Conservation (phyloP, 2,888 invertebrate genomes). For the Phymatocera aterrima region DNA sequence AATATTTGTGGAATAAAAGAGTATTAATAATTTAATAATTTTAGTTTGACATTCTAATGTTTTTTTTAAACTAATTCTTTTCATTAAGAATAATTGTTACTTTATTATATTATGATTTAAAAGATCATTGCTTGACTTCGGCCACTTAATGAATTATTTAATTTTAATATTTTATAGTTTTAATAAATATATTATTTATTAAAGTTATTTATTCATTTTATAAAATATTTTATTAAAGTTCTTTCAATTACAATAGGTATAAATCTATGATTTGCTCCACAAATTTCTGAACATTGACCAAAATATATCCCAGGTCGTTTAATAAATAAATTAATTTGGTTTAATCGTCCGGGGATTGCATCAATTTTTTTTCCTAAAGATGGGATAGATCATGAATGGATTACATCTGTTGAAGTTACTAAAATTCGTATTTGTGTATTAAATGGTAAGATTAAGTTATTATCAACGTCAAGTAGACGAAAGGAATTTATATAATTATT, state of each 20-base stretch:
- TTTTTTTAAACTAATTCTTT: constrained; percentile 78
- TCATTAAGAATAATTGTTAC: constrained; percentile 81
- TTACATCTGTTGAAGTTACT: constrained; percentile 80
- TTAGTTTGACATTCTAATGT: constrained; percentile 83
- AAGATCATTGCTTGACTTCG: constrained; percentile 84
- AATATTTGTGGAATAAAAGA: constrained; percentile 84
- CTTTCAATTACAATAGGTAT: constrained; percentile 85
- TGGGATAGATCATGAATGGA: constrained; percentile 82
- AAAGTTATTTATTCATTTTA: constrained; percentile 78
- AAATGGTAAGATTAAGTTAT: constrained; percentile 78
- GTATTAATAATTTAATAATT: constrained; percentile 78
- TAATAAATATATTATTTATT: constrained; percentile 77
- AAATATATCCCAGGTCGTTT: constrained; percentile 82
- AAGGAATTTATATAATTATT: constrained; percentile 74
- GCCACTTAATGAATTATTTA: constrained; percentile 79
- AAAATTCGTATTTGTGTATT: constrained; percentile 81
- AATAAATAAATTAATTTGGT: constrained; percentile 80
- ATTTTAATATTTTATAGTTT: constrained; percentile 75
- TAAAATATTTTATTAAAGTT: constrained; percentile 76
- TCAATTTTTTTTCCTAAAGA: constrained; percentile 81
- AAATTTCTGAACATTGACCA: constrained; percentile 90
- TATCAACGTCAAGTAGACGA: constrained; percentile 81
- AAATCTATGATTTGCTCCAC: constrained; percentile 88
- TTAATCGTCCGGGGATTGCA: constrained; percentile 81
- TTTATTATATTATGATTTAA: constrained; percentile 82